A percentile compares a stretch with the other conserved stretches of the same genome.
These are phyloP conservation scores for Percopsis transmontana DNA, from an alignment of 2,113 vertebrate genomes.

Conservation along the genomic window DNA sequence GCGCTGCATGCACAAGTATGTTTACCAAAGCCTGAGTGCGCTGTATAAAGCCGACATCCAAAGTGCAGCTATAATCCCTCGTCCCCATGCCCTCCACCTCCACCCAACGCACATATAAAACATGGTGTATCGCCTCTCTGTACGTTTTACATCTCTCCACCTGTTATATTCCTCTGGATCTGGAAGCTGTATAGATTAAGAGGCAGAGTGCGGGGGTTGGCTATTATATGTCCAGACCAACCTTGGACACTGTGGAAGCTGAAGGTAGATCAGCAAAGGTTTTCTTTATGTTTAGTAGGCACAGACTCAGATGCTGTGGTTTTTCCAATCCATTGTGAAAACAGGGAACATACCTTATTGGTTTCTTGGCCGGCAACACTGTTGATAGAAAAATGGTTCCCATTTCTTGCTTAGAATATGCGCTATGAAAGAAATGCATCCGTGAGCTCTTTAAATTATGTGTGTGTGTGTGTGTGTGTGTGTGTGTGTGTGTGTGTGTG, in stretches of 20 bases:
- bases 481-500: constrained; percentile 27
- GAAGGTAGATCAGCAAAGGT: constrained; percentile 22
- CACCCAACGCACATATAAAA: background rate
- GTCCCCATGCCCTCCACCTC: background rate
- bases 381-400: constrained; percentile 23
- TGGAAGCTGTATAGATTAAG: constrained; percentile 3
- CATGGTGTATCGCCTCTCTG: background rate
- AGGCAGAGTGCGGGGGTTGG: constrained; percentile 3
- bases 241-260: constrained; percentile 51
- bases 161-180: background rate
- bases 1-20: background rate
- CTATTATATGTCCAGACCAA: constrained; percentile 38
- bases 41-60: background rate
- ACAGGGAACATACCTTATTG: constrained; percentile 47
- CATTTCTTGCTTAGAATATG: constrained; percentile 43
- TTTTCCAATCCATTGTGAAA: constrained; percentile 24
- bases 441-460: background rate
- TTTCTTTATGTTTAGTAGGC: constrained; percentile 55
- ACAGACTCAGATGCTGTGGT: constrained; percentile 32
- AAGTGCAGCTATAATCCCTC: background rate
- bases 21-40: background rate
- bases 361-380: constrained; percentile 23
- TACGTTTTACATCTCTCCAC: background rate
- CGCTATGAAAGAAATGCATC: constrained; percentile 1
- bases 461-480: constrained; percentile 39